Evolutionary conservation across 1,140 invertebrate genomes (phyloP).

Genomic region (Cydia amplana): DNA sequence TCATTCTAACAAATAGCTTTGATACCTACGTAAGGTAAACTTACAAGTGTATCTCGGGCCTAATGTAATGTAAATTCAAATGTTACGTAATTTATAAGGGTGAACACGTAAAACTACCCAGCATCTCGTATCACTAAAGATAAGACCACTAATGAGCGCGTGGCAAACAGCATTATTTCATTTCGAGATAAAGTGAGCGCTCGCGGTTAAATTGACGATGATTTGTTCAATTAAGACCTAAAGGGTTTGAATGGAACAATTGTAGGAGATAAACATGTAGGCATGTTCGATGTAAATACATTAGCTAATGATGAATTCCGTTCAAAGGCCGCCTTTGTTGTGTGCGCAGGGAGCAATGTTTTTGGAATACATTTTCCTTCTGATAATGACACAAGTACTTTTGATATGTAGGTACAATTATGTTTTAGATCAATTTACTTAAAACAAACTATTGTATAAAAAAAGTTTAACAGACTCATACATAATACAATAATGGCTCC

Average conservation of each 20-base stretch:
- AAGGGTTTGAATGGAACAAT: constrained; percentile 36
- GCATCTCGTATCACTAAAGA: constrained; percentile 39
- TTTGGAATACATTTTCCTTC: neutral
- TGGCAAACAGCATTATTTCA: constrained; percentile 41
- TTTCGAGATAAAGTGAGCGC: constrained; percentile 52
- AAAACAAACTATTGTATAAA: too few species aligned
- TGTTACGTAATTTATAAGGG: constrained; percentile 9
- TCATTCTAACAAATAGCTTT: too few species aligned
- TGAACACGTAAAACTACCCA: constrained; percentile 23
- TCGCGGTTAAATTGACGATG: constrained; percentile 58
- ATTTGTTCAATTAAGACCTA: constrained; percentile 62
- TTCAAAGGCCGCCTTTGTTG: neutral
- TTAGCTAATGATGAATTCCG: constrained; percentile 24
- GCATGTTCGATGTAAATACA: constrained; percentile 23
- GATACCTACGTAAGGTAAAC: too few species aligned
- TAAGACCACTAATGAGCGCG: constrained; percentile 39
- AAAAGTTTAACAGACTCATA: too few species aligned
- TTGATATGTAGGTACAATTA: neutral
- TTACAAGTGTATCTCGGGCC: too few species aligned
- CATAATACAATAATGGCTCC: neutral
- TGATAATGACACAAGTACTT: neutral
- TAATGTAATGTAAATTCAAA: constrained; percentile 5
- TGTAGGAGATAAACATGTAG: constrained; percentile 14
- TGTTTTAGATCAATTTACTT: neutral
- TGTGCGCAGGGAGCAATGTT: neutral